These are phyloP conservation scores for Heteromyza rotundicornis DNA, from an alignment of 2,888 invertebrate genomes.

Conservation along the genomic window DNA sequence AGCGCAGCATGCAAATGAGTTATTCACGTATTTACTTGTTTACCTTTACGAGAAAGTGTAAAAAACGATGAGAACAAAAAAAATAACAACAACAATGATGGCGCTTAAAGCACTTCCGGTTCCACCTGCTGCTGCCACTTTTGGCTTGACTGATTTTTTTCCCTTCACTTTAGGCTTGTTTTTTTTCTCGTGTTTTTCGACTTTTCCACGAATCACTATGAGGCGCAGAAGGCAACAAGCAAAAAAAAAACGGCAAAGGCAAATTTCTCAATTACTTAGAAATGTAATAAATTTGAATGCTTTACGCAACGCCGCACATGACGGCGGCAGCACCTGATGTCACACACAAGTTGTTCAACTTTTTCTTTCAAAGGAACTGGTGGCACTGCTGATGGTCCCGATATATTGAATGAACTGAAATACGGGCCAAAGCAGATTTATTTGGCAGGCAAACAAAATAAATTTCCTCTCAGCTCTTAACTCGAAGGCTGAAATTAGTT, in stretches of 20 bases:
- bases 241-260: neutral
- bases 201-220: too few relatives aligned
- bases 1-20: constrained; percentile 15
- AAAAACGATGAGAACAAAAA: neutral
- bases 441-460: neutral
- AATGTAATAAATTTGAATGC: constrained; percentile 34
- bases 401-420: neutral
- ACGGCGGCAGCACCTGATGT: constrained; percentile 6
- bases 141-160: constrained; percentile 51
- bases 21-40: neutral
- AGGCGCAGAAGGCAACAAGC: too few relatives aligned
- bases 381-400: too few relatives aligned
- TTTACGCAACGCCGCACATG: constrained; percentile 27
- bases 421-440: neutral
- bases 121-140: constrained; percentile 23
- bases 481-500: too few relatives aligned
- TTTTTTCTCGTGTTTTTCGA: neutral
- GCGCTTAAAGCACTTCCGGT: neutral
- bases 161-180: constrained; percentile 20
- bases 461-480: too few relatives aligned
- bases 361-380: too few relatives aligned
- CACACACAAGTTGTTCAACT: too few relatives aligned
- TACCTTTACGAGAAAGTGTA: too few relatives aligned
- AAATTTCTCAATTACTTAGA: constrained; percentile 44
- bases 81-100: neutral